Evolutionary conservation across 2,113 vertebrate species (phyloP), one percentile per base, ranked within the genome.

Genomic region (Rhegmatorhina hoffmannsi): DNA sequence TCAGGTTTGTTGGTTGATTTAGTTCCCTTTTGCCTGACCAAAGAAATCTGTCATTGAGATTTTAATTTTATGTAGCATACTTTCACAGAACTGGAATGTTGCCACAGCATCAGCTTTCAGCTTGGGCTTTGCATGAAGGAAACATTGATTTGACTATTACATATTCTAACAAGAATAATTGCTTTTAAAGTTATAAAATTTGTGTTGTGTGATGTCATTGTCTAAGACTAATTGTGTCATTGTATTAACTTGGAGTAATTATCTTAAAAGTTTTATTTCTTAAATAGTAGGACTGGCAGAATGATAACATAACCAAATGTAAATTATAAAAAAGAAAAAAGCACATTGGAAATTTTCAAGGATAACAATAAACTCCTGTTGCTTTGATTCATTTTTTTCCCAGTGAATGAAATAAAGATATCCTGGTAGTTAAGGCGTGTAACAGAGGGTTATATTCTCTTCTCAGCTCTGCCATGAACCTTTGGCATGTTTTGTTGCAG

Each of bases 401-500:
- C n/a, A 23, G 9, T 91, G 56, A 72, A n/a, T 36, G 17, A 83
- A 66, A 26, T 58, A 43, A 91, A 56, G 26, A 40, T 70, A 34
- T 18, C 46, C 17, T 91, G 38, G 23, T 70, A n/a, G 47, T 77
- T 88, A 28, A 62, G 28, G 5, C 73, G 18, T 72, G 12, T 50
- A 69, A 16, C 23, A 53, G 11, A 59, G 15, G 28, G 13, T 20
- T 77, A 2, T 53, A 29, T 84, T 88, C 34, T 77, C 4, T 87
- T 88, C 29, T 83, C 34, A 64, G 33, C 59, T 83, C 26, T 87
- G 52, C 55, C n/a, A 68, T 31, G 80, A 90, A 91, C 63, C 20
- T 94, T 69, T 90, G 58, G 3, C 23, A 4, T 91, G 13, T 94
- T 93, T 73, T 87, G n/a, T 91, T 96, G 53, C 82, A 92, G 70